Evolutionary conservation across 2,797 vertebrate genomes (phyloP).

Genomic region (Mus spretus): DNA sequence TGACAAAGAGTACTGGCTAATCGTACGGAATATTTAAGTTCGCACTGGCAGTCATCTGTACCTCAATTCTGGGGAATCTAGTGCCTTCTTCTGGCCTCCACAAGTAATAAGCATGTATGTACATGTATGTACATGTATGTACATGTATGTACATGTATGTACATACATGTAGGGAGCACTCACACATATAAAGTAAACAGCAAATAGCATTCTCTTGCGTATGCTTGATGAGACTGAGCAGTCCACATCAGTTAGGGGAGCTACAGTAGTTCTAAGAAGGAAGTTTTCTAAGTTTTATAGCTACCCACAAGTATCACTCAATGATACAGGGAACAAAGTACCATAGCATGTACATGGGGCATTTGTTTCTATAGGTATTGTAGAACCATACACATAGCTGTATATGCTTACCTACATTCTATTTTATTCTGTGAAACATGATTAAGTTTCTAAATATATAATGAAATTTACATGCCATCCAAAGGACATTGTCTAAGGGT

Average conservation of each 20-base stretch:
- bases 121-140: not conserved
- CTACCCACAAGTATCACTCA: not conserved
- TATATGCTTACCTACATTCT: not conserved
- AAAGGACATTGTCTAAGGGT: not conserved
- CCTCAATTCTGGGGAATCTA: not conserved
- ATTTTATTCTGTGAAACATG: conserved; percentile 15
- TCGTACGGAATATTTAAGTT: not conserved
- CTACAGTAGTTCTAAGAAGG: not conserved
- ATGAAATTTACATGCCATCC: conserved; percentile 28
- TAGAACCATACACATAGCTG: not conserved
- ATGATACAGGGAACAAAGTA: not conserved
- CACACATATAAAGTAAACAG: not conserved
- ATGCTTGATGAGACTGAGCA: not conserved
- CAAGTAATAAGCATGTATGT: too few species aligned
- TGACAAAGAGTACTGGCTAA: too few species aligned
- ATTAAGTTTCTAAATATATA: not conserved
- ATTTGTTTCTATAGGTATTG: not conserved
- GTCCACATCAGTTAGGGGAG: not conserved
- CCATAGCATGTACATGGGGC: not conserved
- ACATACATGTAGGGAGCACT: not conserved
- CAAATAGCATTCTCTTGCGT: conserved; percentile 10
- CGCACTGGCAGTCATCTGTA: not conserved
- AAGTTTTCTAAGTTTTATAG: conserved; percentile 8
- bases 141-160: not conserved
- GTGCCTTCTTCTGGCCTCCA: not conserved